These are phyloP conservation scores for Notospermus geniculatus DNA, from an alignment of 1,140 invertebrate species.

Conservation along the genomic window DNA sequence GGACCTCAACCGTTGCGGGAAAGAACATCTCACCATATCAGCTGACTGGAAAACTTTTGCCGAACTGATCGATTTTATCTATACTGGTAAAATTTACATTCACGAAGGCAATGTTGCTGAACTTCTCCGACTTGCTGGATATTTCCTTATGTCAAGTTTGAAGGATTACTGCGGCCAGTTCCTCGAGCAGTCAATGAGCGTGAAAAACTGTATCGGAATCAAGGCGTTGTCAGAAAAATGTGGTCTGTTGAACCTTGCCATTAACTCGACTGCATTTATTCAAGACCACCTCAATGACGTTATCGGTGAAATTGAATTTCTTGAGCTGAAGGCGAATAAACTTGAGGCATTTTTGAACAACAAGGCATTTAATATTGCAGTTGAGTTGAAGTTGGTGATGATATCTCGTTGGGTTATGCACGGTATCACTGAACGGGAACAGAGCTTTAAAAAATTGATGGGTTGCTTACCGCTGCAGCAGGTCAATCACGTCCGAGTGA, in stretches of 20 bases:
- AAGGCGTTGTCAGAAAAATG: constrained; percentile 62
- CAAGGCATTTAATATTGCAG: constrained; percentile 39
- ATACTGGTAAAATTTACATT: constrained; percentile 65
- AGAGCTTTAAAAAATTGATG: background rate
- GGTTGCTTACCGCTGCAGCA: background rate
- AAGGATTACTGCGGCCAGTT: constrained; percentile 68
- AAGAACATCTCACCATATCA: constrained; percentile 62
- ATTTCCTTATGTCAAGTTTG: constrained; percentile 65
- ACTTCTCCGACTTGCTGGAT: constrained; percentile 64
- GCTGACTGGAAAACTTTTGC: constrained; percentile 64
- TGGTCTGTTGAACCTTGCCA: constrained; percentile 56
- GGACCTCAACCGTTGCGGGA: constrained; percentile 49
- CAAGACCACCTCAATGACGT: constrained; percentile 59
- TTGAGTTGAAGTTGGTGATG: constrained; percentile 48
- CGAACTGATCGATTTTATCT: constrained; percentile 67
- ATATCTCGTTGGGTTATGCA: constrained; percentile 61
- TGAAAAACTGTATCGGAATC: constrained; percentile 64
- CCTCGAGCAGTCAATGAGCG: constrained; percentile 63
- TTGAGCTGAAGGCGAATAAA: constrained; percentile 43
- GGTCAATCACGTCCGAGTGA: background rate
- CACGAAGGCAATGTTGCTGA: constrained; percentile 65
- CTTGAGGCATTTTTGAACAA: constrained; percentile 47
- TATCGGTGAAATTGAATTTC: constrained; percentile 57
- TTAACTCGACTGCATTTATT: constrained; percentile 57
- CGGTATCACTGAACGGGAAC: background rate